Base-by-base conservation (phyloP, 1,140 invertebrate genomes). In the Akabosia matsudoensis region DNA sequence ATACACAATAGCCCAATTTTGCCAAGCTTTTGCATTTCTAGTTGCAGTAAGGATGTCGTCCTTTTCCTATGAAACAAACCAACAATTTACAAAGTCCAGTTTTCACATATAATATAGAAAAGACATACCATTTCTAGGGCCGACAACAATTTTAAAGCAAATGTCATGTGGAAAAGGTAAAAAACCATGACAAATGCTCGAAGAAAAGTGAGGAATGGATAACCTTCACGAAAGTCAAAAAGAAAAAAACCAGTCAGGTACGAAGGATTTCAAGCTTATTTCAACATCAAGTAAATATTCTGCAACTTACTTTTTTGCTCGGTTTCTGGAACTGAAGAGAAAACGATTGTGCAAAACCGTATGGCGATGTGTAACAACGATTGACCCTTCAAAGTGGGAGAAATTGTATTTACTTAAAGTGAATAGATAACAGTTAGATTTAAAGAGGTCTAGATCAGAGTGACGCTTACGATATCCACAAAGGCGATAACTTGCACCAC, bases 1-100 rank as follows among this genome's bases (percentile, higher is more conserved):
- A n/a, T 74, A 77, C 0, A 77, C 33, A 16, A 77, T 77, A n/a
- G 76, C 73, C 76, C 76, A 77, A 51, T 74, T 77, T 51, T 77
- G 76, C 76, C 76, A 77, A 0, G 52, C 56, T 74, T 77, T 77
- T 2, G 76, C 73, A 56, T 70, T 73, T 74, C 64, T n/a, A 33
- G 61, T 64, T 26, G 76, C 22, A 51, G 28, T 70, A n/a, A 77
- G 45, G 13, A 61, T 22, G n/a, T 74, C 76, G 54, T 1, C 34
- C 33, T 77, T 54, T 52, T 74, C 73, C 76, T 77, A 45, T 1
- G 1, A 1, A 51, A 51, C 13, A 2, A 22, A 67, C n/a, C 45
- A 1, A 56, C n/a, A 52, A 37, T 33, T 22, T 51, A 22, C 3
- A 76, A 26, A 1, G 33, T 33, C n/a, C n/a, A n/a, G n/a, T n/a